phyloP scores from a whole-genome alignment of 2,797 vertebrate genomes.

The Hippopotamyrus pictus region DNA sequence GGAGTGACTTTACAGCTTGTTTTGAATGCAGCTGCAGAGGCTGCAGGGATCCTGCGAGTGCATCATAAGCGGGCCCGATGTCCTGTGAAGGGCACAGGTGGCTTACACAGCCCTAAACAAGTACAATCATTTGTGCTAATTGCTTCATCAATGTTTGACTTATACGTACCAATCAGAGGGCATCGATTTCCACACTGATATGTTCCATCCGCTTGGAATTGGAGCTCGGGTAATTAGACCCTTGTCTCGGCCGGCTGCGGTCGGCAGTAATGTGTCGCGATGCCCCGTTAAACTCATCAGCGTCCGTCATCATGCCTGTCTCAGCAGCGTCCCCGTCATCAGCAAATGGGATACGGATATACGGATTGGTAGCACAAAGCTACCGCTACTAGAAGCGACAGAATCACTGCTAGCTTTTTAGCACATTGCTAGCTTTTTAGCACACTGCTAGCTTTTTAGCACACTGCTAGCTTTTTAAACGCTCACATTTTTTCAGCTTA shows the following conservation, averaged over 20 bases:
- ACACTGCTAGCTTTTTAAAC: neutral
- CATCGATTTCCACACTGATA: slow-evolving; percentile 3
- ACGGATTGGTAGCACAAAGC: neutral
- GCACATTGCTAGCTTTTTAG: too few relatives aligned
- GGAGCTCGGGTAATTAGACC: neutral
- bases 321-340: neutral
- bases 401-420: neutral
- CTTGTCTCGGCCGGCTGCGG: neutral
- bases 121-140: slow-evolving; percentile 12
- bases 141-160: slow-evolving; percentile 16
- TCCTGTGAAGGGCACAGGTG: neutral
- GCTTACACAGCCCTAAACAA: neutral
- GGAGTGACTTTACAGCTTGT: neutral
- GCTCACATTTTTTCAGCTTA: neutral
- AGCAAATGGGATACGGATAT: neutral
- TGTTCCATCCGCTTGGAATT: neutral
- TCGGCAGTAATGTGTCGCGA: neutral
- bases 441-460: too few relatives aligned
- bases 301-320: neutral
- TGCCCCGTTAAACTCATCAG: neutral
- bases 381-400: neutral
- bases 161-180: neutral
- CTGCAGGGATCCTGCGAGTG: neutral
- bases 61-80: neutral
- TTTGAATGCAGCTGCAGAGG: neutral